Percentiles rank a stretch among this genome's conserved stretches.
Evolutionary conservation across 2,113 vertebrate genomes (phyloP).

Genomic region (Equus quagga): DNA sequence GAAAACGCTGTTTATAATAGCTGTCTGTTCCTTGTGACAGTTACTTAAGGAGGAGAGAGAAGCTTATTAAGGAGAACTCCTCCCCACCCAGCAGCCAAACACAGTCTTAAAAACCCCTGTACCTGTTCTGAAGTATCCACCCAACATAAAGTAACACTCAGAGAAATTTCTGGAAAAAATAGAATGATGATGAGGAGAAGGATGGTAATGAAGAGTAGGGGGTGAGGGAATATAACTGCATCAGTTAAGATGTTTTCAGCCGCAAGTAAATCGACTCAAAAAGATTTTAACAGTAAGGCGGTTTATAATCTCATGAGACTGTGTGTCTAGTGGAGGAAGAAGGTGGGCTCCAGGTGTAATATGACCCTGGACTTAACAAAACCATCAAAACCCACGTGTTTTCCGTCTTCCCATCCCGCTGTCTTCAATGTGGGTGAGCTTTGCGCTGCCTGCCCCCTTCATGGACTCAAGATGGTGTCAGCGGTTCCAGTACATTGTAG

Average conservation of each 20-base stretch:
- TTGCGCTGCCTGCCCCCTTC: not conserved
- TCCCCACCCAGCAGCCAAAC: not conserved
- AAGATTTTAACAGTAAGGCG: not conserved
- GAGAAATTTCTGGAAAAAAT: not conserved
- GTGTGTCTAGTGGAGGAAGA: not conserved
- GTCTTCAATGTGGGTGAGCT: not conserved
- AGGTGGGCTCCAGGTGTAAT: not conserved
- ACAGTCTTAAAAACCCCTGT: not conserved
- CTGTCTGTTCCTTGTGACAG: not conserved
- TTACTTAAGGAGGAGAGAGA: not conserved
- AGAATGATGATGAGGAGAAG: not conserved
- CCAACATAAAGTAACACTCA: not conserved
- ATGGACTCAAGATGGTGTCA: rapidly evolving
- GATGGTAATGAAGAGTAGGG: not conserved
- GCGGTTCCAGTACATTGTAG: not conserved
- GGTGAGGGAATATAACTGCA: not conserved
- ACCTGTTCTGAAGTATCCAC: not conserved
- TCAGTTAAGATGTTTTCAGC: not conserved
- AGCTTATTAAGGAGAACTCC: not conserved
- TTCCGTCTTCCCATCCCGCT: not conserved
- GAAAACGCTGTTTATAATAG: not conserved
- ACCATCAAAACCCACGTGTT: not conserved
- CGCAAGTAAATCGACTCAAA: not conserved
- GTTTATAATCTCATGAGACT: not conserved
- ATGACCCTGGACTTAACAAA: not conserved